Percentiles rank a stretch among this genome's conserved stretches.
These are phyloP conservation scores for Caenorhabditis afra DNA, from an alignment of 2,888 invertebrate genomes.

Conservation along the genomic window DNA sequence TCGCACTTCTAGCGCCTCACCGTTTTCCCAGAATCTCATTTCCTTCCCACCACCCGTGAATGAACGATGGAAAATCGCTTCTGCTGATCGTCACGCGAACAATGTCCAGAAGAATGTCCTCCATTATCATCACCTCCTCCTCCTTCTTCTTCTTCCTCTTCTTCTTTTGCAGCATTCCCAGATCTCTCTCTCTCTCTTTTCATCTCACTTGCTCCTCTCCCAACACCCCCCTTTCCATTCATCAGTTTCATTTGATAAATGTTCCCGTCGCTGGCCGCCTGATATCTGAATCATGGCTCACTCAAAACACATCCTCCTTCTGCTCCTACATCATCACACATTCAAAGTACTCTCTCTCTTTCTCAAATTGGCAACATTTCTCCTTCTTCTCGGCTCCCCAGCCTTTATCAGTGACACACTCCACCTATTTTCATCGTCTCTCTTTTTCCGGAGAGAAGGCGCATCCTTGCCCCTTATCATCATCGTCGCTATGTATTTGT, in stretches of 20 bases:
- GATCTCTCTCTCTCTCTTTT: no score
- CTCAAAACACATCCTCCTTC: constrained; percentile 7
- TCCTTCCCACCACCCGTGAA: no score
- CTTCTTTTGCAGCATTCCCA: no score
- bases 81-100: no score
- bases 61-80: no score
- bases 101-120: no score
- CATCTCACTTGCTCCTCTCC: not conserved
- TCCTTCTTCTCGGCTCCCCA: no score
- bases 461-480: constrained; percentile 15
- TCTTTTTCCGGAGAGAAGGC: constrained; percentile 41
- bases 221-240: constrained; percentile 2
- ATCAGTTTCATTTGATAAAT: constrained; percentile 43
- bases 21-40: no score
- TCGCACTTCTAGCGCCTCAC: no score
- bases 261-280: constrained; percentile 20
- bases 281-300: constrained; percentile 32
- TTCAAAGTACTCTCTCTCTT: not conserved
- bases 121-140: no score
- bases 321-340: no score
- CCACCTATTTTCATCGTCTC: constrained; percentile 37
- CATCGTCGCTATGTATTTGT: not conserved
- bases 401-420: constrained; percentile 15
- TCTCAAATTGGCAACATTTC: constrained; percentile 31
- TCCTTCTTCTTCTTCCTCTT: no score